Base-by-base conservation (phyloP, 2,797 vertebrate species). In the Pantherophis vulpinus region DNA sequence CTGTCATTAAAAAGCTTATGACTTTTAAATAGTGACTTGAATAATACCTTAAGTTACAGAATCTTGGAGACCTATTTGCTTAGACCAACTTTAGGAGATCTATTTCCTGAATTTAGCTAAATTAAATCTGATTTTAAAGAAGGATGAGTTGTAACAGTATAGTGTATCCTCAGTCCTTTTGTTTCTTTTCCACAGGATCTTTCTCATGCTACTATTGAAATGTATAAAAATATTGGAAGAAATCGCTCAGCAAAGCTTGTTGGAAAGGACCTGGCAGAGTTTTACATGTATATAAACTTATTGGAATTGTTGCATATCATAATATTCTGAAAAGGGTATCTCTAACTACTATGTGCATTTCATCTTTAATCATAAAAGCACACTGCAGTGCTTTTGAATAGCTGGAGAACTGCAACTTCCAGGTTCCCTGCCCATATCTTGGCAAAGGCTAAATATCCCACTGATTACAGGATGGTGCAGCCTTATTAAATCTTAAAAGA, bases 181-280 rank as follows among this genome's bases (percentile, higher is more conserved):
- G 16, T 29, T 58, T 95, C 58, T 95, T 92, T 93, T 94, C 59
- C 92, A 92, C 98, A 99, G 99, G 99, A 99, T 90, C 98, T 99
- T 92, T 99, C 99, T 93, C 98, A 99, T 27, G 98, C 99, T 90
- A 98, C 99, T 95, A 99, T 99, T 97, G 99, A 99, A 96, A 99
- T 99, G 99, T 99, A 99, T 96, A 98, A 97, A 29, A 98, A 98
- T 91, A 99, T 99, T n/a, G 98, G 98, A 92, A 98, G 99, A 95
- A 96, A 98, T 94, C 98, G 99, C 10, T 99, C 99, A 13, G 98
- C 99, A 92, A 98, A 98, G 89, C 98, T 99, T 79, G 98, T 99
- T 95, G 99, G 99, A 90, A 99, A 99, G 96, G 99, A 99, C 94
- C 97, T 99, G 96, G 99, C 99, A 27, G 99, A 99, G 94, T 99